Base-by-base conservation (phyloP, 2,113 vertebrate genomes). In the Aldabrachelys gigantea region DNA sequence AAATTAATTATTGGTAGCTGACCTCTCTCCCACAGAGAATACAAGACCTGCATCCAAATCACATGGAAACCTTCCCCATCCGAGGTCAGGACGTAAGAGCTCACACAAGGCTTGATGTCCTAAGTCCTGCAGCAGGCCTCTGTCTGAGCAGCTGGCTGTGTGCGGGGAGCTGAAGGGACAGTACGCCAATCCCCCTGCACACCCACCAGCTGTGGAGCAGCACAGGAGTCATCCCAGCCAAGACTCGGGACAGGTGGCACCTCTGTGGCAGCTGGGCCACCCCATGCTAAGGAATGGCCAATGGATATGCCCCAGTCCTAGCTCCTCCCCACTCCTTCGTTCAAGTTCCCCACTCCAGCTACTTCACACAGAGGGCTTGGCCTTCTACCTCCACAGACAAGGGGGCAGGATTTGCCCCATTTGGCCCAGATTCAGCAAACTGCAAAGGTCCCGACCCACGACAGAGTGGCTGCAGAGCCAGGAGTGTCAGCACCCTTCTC, bases 391-490 rank as follows among this genome's bases (percentile, higher is more conserved):
- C 21, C 72, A 76, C 72, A 44, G 72, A 75, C 21, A 49, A 47
- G 83, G 35, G 59, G 31, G 31, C 76, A 90, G n/a, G 4, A 95
- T 85, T 84, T 92, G 57, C 62, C 79, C 57, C 78, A 75, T 65
- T 57, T 80, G 56, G 91, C 29, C n/a, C 89, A 24, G 56, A 80
- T 88, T 72, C 56, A 92, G 72, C 21, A 69, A 56, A 91, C 24
- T 90, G 41, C 47, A 35, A 35, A 31, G 59, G 31, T 35, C 57
- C 29, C 29, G 7, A 35, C 75, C 85, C 0, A 1, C 56, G 57
- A 79, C 0, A 62, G 24, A 50, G 44, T 0, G 11, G 80, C 54
- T 83, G 62, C 50, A 82, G 84, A 95, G 80, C n/a, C 0, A 0
- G 19, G 27, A 79, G 83, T 1, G 29, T 31, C 53, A 69, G 17